A percentile compares a stretch with the other conserved stretches of the same genome.
Evolutionary conservation across 2,113 vertebrate genomes (phyloP).

Genomic region (Gobio gobio): DNA sequence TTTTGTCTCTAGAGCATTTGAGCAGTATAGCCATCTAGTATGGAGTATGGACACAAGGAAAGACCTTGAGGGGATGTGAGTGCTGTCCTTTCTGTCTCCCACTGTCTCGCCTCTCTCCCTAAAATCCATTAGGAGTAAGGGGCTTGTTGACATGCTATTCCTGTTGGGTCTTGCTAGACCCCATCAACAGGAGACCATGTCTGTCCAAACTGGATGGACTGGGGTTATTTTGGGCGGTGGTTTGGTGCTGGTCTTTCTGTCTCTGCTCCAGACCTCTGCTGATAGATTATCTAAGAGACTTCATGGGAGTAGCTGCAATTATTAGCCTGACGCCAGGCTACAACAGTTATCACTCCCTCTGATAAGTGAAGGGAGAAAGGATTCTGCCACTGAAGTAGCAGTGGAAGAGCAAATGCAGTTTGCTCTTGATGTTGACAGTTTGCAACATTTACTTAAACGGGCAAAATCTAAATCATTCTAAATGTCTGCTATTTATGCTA

Average conservation of each 20-base stretch:
- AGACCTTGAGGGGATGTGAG: slow-evolving; percentile 47
- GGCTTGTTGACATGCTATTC: slow-evolving; percentile 80
- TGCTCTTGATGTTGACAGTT: neutral
- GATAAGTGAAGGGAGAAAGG: slow-evolving; percentile 54
- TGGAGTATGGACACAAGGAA: slow-evolving; percentile 28
- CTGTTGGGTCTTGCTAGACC: slow-evolving; percentile 70
- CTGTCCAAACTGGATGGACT: slow-evolving; percentile 60
- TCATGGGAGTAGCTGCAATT: slow-evolving; percentile 59
- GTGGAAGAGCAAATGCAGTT: neutral
- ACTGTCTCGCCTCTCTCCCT: slow-evolving; percentile 69
- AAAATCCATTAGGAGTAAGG: slow-evolving; percentile 72
- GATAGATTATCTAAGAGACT: slow-evolving; percentile 62
- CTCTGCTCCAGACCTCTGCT: slow-evolving; percentile 64
- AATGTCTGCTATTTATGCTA: neutral
- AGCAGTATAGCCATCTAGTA: neutral
- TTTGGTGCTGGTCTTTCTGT: slow-evolving; percentile 78
- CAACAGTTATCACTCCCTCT: slow-evolving; percentile 53
- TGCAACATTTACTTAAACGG: neutral
- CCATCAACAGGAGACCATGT: slow-evolving; percentile 60
- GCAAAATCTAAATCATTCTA: neutral
- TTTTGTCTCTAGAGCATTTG: neutral
- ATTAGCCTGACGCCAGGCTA: slow-evolving; percentile 62
- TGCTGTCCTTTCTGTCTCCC: slow-evolving; percentile 58
- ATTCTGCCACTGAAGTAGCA: slow-evolving; percentile 28
- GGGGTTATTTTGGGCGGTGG: slow-evolving; percentile 75